Evolutionary conservation across 2,797 vertebrate genomes (phyloP), one percentile per base, ranked within the genome.

Genomic region (Macrochelys suwanniensis): DNA sequence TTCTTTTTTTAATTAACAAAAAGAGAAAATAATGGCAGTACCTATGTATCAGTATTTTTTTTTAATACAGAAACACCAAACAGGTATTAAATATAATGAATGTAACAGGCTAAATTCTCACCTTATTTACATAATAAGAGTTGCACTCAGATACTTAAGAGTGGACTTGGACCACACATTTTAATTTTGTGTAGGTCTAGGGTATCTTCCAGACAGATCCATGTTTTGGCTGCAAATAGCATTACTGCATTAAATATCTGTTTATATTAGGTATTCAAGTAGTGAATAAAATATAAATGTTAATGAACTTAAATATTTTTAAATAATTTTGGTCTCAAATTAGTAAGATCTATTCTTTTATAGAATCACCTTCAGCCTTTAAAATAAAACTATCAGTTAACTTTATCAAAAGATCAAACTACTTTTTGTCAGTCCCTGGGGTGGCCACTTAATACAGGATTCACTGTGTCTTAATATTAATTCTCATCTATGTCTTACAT

Each of bases 61-160:
- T 93, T 94, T 89, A 31, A 57, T 17, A 65, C 45, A 7, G 85
- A 94, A 97, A 82, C 79, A 80, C 25, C 51, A 21, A 82, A 78
- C 6, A 84, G 17, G 3, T 83, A 91, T 84, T 90, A 9, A 74
- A 21, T 89, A 1, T 81, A 80, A 68, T 23, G 80, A 87, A 76
- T 28, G 82, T 9, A 15, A 82, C 16, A 50, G 1, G 8, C 61
- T 85, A 89, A 93, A 89, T 87, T 11, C 33, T 85, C 87, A 85
- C 33, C 56, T 89, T 54, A 50, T 82, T 84, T 68, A 37, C 21
- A 5, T 28, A 85, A 17, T 54, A 21, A 57, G 23, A 84, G 9
- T 80, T 61, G 6, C 33, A 59, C 13, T 68, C 42, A 59, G 15
- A 59, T 9, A 84, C 9, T 82, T 80, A 2, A 28, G 33, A 92